Conservation (phyloP, 2,888 invertebrate genomes). For the Melanostoma scalare region DNA sequence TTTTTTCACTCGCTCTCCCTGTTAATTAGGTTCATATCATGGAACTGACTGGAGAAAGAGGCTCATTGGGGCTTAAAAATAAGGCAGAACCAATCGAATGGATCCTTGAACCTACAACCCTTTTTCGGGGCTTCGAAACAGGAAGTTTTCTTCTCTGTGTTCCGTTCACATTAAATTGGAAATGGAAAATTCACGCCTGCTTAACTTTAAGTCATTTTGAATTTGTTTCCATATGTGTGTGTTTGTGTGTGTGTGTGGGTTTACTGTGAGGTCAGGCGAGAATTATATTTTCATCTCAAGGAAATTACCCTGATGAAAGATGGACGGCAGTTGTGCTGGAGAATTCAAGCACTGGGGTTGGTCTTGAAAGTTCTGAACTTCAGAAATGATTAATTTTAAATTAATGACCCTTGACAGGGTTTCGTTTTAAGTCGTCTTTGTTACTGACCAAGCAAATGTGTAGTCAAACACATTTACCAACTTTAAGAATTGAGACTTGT, state of each 20-base stretch:
- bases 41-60: constrained; percentile 27
- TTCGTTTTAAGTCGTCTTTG: constrained; percentile 4
- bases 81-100: constrained; percentile 28
- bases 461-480: no score
- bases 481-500: no score
- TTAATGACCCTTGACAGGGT: constrained; percentile 60
- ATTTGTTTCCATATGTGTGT: not conserved
- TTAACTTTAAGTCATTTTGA: constrained; percentile 30
- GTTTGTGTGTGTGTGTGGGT: constrained; percentile 26
- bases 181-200: constrained; percentile 50
- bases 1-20: not conserved
- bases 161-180: not conserved
- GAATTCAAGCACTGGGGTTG: not conserved
- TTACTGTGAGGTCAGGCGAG: constrained; percentile 35
- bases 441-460: constrained; percentile 1
- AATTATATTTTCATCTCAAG: constrained; percentile 21
- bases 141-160: not conserved
- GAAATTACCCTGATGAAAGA: constrained; percentile 9
- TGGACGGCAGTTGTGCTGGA: not conserved
- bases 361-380: constrained; percentile 31
- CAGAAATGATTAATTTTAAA: constrained; percentile 66
- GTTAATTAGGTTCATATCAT: constrained; percentile 57
- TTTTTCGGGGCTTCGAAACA: not conserved
- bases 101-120: constrained; percentile 58
- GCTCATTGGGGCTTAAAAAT: constrained; percentile 4